These are phyloP conservation scores for Cynopterus sphinx DNA, from an alignment of 2,797 vertebrate genomes.

Conservation along the genomic window DNA sequence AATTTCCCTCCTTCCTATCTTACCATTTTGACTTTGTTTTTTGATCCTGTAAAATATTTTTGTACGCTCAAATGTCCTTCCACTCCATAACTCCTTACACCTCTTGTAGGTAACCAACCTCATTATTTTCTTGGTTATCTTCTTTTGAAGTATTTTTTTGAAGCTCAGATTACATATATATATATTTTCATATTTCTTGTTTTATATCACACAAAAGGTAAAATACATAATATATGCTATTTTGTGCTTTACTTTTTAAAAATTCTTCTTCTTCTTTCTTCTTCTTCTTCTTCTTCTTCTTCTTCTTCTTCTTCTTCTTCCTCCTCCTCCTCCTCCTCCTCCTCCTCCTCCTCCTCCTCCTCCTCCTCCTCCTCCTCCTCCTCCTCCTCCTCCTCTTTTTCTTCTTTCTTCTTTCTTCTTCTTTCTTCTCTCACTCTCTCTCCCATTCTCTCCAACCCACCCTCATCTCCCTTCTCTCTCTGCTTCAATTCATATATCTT, in stretches of 20 bases:
- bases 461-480: no score
- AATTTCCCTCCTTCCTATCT: background rate
- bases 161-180: background rate
- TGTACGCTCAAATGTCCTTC: background rate
- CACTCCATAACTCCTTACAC: background rate
- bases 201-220: background rate
- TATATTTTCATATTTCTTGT: background rate
- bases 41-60: background rate
- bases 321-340: no score
- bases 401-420: no score
- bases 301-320: no score
- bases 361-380: no score
- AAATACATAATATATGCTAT: background rate
- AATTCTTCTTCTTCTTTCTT: no score
- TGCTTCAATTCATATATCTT: no score
- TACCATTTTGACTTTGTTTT: background rate
- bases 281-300: no score
- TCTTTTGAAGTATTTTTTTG: background rate
- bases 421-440: background rate
- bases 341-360: no score
- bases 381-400: no score
- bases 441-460: no score
- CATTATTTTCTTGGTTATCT: background rate
- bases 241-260: background rate
- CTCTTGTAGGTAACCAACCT: no score